phyloP scores from a whole-genome alignment of 2,797 vertebrate genomes.

The Holocentrus rufus region DNA sequence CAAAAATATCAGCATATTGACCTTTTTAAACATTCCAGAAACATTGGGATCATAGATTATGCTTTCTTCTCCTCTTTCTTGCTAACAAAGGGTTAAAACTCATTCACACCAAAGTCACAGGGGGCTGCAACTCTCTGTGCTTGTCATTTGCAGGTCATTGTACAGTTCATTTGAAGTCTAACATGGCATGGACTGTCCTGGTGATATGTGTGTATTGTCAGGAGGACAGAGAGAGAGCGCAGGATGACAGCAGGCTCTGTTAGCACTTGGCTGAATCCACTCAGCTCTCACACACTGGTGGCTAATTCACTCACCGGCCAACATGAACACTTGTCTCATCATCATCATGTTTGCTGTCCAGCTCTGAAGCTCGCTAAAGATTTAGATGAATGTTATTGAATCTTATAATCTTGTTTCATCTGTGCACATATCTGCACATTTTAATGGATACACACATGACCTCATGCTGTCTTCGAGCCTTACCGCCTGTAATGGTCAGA shows the following conservation, averaged over 20 bases:
- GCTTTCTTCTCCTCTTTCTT: constrained; percentile 74
- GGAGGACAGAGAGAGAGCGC: constrained; percentile 49
- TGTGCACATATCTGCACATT: not conserved
- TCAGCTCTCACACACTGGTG: constrained; percentile 34
- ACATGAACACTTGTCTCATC: constrained; percentile 28
- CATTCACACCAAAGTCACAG: constrained; percentile 75
- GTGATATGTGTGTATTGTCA: constrained; percentile 72
- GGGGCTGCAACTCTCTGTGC: constrained; percentile 71
- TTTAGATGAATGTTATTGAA: no score
- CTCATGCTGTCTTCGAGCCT: no score
- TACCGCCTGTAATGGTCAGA: no score
- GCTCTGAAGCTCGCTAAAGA: not conserved
- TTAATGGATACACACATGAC: not conserved
- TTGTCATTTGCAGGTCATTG: constrained; percentile 81
- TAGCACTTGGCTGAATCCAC: constrained; percentile 40
- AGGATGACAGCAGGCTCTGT: constrained; percentile 53
- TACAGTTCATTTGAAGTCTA: constrained; percentile 80
- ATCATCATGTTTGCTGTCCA: constrained; percentile 30
- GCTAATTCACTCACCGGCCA: constrained; percentile 33
- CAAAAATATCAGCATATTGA: constrained; percentile 90
- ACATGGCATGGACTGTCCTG: constrained; percentile 68
- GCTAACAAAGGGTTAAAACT: constrained; percentile 82
- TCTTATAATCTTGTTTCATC: not conserved
- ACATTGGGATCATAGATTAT: constrained; percentile 86
- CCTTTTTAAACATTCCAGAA: constrained; percentile 90